Base-by-base conservation (phyloP, 2,113 vertebrate genomes). In the Crypturellus undulatus region DNA sequence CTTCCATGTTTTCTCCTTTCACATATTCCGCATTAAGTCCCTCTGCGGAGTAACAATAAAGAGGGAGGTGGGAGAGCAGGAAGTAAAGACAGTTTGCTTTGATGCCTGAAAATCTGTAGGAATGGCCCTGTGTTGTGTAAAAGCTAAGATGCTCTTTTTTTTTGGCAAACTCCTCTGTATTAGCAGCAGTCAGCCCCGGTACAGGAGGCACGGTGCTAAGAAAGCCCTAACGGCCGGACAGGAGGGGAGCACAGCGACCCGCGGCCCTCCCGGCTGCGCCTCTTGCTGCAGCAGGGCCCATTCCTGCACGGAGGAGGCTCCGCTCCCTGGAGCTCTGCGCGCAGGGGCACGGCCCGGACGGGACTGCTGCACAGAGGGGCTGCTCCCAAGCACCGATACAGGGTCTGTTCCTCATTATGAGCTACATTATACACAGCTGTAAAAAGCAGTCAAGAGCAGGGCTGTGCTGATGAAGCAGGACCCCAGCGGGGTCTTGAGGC, bases 1-100 rank as follows among this genome's bases (percentile, higher is more conserved):
- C 98, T 72, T 99, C 99, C 75, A 98, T 98, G 93, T 98, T 98
- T 81, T 99, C 99, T 58, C 98, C 98, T 93, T 99, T 99, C 88
- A 98, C 98, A 1, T 99, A 98, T 77, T 99, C 98, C 0, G 98
- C 84, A 5, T 99, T 99, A 91, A 99, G 98, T 60, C 98, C 98
- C 98, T 99, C 99, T 99, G 98, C 68, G 60, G 83, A 96, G n/a
- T 43, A 84, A 83, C 71, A 91, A 93, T 20, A 92, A 43, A 86
- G 54, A 90, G 95, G 65, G 45, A 96, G 86, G 62, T 11, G 59
- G 83, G 67, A 60, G 20, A 32, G 36, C 1, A 72, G 47, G 22
- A 81, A 89, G 62, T 25, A 28, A 75, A 92, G 81, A 75, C 28
- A 0, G 40, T 19, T 60, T 83, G 59, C 87, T 89, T 70, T 88